A percentile compares a stretch with the other conserved stretches of the same genome.
Conservation (phyloP, 2,888 invertebrate species). For the Tenthredo mesomela region DNA sequence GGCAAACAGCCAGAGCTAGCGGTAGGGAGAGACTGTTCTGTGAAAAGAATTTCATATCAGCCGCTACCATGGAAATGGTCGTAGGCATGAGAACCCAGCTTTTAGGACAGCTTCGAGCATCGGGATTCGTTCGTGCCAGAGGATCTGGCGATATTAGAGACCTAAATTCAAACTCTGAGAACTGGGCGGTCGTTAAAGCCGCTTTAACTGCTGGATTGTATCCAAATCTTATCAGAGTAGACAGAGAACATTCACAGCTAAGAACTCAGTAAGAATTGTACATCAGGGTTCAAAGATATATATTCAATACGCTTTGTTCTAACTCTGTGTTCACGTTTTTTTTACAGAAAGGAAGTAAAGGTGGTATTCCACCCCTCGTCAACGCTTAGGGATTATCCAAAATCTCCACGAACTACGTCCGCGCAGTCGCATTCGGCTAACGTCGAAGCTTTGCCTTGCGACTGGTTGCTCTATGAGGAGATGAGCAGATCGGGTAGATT, state of each 20-base stretch:
- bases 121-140: conserved; percentile 85
- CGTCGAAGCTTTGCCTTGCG: conserved; percentile 82
- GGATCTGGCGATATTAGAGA: conserved; percentile 86
- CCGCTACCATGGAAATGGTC: conserved; percentile 94
- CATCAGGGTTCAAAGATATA: not conserved
- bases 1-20: conserved; percentile 82
- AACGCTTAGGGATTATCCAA: conserved; percentile 79
- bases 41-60: conserved; percentile 87
- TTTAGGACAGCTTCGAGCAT: conserved; percentile 88
- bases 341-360: conserved; percentile 81
- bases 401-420: conserved; percentile 70
- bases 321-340: no score
- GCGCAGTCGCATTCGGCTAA: conserved; percentile 74
- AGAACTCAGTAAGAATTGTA: conserved; percentile 81
- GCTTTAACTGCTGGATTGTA: conserved; percentile 94
- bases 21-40: conserved; percentile 87
- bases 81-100: conserved; percentile 91
- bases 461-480: conserved; percentile 95
- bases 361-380: conserved; percentile 83
- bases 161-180: conserved; percentile 90
- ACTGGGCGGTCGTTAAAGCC: conserved; percentile 95
- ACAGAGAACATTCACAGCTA: conserved; percentile 82
- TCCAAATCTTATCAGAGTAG: conserved; percentile 91
- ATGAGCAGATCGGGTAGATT: conserved; percentile 86
- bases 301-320: not conserved